Evolutionary conservation across 2,888 invertebrate species (phyloP), one percentile per base, ranked within the genome.

Genomic region (Xiphydria camelus): DNA sequence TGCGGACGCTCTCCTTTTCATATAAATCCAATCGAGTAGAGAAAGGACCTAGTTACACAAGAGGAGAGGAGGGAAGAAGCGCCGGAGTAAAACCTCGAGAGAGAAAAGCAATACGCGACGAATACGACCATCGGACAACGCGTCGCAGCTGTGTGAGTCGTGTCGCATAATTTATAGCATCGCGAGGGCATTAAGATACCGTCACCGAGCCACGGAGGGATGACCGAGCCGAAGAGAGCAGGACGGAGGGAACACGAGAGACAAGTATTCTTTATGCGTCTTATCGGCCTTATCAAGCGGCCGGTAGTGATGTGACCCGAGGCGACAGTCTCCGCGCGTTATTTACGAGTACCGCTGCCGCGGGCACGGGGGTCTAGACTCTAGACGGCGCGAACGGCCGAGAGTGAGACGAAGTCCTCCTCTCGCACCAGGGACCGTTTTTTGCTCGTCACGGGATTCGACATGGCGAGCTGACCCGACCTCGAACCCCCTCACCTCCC

Each of bases 111-210:
- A n/a, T n/a, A n/a, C n/a, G n/a, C n/a, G n/a, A n/a, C n/a, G n/a
- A n/a, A n/a, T n/a, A n/a, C n/a, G n/a, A n/a, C n/a, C n/a, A 18
- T 40, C 20, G 53, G 56, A 57, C 53, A 55, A 59, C 56, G 53
- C 57, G 53, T 54, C 59, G 64, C 68, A 66, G 66, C 67, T 67
- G 67, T 59, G 59, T 61, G 55, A 61, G 64, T 59, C 58, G 57
- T 57, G 58, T 56, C 62, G 59, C 58, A 64, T 70, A 70, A 70
- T 69, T 70, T 70, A 69, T 70, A 61, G 67, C 70, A 62, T 68
- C 64, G 47, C 39, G 43, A 37, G 53, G 47, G 51, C 70, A 67
- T 70, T 70, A 70, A 70, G 69, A 70, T 70, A 70, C 66, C 64
- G 61, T 62, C 64, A 58, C 57, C 43, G 23, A 23, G 20, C 21